A percentile compares a stretch with the other conserved stretches of the same genome.
These are phyloP conservation scores for Todus mexicanus DNA, from an alignment of 2,797 vertebrate genomes.

Conservation along the genomic window DNA sequence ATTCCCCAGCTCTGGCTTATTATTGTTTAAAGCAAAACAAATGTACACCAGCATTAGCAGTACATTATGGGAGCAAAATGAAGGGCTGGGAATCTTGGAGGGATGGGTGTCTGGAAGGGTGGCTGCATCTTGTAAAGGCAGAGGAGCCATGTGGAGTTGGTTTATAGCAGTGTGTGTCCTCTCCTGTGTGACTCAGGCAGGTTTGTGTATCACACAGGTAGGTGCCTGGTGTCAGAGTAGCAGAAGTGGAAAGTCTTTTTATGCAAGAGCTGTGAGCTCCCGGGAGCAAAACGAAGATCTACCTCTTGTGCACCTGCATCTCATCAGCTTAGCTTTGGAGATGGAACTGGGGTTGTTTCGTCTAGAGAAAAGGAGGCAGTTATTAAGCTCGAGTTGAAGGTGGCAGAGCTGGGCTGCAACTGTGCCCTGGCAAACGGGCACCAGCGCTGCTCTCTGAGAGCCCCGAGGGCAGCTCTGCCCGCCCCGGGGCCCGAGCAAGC, in stretches of 20 bases:
- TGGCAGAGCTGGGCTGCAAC: not conserved
- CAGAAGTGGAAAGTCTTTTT: not conserved
- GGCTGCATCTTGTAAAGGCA: rapidly evolving
- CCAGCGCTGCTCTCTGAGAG: rapidly evolving
- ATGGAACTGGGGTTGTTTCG: not conserved
- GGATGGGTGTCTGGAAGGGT: too few relatives aligned
- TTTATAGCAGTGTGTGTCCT: rapidly evolving
- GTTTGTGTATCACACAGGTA: rapidly evolving
- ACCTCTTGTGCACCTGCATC: rapidly evolving
- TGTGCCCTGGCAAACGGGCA: rapidly evolving
- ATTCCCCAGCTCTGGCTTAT: rapidly evolving
- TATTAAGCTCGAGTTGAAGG: too few relatives aligned
- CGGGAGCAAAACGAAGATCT: rapidly evolving
- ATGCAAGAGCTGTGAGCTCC: not conserved
- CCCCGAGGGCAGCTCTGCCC: rapidly evolving
- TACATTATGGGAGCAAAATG: rapidly evolving
- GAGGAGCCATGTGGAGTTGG: rapidly evolving
- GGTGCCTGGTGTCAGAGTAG: not conserved
- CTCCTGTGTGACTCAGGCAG: rapidly evolving
- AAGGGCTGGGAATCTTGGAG: not conserved
- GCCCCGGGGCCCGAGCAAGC: too few relatives aligned
- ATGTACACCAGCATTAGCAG: rapidly evolving
- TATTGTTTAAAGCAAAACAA: not conserved
- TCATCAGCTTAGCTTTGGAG: rapidly evolving
- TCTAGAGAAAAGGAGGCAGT: not conserved